Evolutionary conservation across 2,797 vertebrate species (phyloP).

Genomic region (Stomatorhinus walkeri): DNA sequence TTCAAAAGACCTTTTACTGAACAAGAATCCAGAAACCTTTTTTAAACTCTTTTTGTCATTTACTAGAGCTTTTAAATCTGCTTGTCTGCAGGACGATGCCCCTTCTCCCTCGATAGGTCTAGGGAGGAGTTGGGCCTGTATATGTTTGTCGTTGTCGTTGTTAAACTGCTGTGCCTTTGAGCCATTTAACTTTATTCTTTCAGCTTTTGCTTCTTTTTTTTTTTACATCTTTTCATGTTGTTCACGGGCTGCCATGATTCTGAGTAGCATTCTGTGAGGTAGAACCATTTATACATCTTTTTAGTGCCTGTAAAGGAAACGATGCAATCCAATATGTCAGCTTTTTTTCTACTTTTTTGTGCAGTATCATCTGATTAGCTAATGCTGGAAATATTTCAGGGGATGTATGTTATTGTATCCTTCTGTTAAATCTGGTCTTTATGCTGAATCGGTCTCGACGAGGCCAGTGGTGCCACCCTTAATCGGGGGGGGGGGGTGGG

Average conservation of each 20-base stretch:
- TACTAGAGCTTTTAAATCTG: constrained; percentile 52
- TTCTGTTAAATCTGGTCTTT: not conserved
- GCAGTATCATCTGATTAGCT: not conserved
- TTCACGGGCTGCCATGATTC: not conserved
- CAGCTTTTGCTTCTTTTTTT: not conserved
- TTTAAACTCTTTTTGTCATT: constrained; percentile 44
- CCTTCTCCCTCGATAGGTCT: constrained; percentile 53
- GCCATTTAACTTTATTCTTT: not conserved
- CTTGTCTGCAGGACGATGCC: constrained; percentile 56
- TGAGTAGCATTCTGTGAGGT: not conserved
- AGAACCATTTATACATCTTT: not conserved
- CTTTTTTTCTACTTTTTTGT: not conserved
- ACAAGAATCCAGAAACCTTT: constrained; percentile 44
- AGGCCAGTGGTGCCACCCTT: too few species aligned
- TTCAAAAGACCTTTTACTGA: not conserved
- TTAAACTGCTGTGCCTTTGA: not conserved
- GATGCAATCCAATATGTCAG: not conserved
- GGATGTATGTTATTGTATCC: not conserved
- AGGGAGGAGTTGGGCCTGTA: not conserved
- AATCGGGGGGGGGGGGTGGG: not conserved
- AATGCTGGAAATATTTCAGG: not conserved
- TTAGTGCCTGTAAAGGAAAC: not conserved
- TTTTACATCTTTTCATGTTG: not conserved
- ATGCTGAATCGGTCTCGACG: not conserved
- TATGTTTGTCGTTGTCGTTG: not conserved